phyloP scores from a whole-genome alignment of 2,797 vertebrate genomes.

The Cheirogaleus major region DNA sequence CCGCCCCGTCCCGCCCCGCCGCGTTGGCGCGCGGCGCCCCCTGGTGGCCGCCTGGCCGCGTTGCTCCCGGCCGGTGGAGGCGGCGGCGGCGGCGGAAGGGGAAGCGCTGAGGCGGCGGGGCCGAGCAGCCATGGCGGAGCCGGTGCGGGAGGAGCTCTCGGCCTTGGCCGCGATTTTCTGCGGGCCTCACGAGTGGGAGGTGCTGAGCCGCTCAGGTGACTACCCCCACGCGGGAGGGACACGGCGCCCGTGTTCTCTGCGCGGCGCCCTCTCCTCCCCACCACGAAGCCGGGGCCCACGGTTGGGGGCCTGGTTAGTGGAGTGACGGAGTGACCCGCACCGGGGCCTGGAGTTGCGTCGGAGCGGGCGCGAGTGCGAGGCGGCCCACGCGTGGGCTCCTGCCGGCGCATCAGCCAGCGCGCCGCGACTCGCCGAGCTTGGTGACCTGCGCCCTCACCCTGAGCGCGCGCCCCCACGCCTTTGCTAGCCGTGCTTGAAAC shows the following conservation, averaged over 20 bases:
- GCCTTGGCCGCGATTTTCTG: slow-evolving; percentile 89
- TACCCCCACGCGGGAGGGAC: not conserved
- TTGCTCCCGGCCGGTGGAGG: not conserved
- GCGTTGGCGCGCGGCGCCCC: slow-evolving; percentile 7
- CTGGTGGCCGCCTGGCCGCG: not conserved
- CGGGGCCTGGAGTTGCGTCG: not conserved
- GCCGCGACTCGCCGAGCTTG: not conserved
- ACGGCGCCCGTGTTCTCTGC: not conserved
- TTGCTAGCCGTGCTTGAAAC: not conserved
- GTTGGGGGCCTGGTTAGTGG: not conserved
- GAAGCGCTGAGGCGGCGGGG: rapidly evolving
- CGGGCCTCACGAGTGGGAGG: slow-evolving; percentile 85
- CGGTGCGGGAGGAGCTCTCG: slow-evolving; percentile 84
- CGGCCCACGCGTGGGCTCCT: too few relatives aligned
- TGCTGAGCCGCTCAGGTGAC: slow-evolving; percentile 86
- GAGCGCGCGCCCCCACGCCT: not conserved
- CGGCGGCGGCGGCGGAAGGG: not conserved
- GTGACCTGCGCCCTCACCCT: not conserved
- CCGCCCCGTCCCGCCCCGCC: rapidly evolving
- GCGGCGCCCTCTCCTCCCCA: not conserved
- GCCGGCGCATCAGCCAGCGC: too few relatives aligned
- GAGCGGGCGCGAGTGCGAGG: not conserved
- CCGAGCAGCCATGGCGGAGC: slow-evolving; percentile 73
- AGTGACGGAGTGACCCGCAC: rapidly evolving
- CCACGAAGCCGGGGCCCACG: not conserved